phyloP scores from a whole-genome alignment of 2,888 invertebrate species.

The Germaria angustata region DNA sequence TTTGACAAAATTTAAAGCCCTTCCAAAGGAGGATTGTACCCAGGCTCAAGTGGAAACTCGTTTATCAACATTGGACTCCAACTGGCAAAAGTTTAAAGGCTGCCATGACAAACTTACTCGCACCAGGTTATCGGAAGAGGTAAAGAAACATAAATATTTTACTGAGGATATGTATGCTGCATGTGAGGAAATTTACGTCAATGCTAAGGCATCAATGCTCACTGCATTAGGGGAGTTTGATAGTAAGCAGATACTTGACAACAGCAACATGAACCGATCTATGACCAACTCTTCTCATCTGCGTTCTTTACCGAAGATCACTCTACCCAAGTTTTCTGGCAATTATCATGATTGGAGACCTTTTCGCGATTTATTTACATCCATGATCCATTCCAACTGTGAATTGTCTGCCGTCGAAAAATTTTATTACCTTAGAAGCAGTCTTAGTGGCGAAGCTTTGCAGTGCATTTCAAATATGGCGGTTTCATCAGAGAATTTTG shows the following conservation, averaged over 20 bases:
- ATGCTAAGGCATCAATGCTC: conserved; percentile 10
- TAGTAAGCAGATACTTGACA: not conserved
- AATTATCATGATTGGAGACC: conserved; percentile 41
- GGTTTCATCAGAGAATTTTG: conserved; percentile 21
- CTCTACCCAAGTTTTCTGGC: conserved; percentile 20
- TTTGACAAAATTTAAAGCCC: not conserved
- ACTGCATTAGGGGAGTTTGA: conserved; percentile 1
- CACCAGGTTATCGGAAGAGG: not conserved
- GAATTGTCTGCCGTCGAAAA: conserved; percentile 12
- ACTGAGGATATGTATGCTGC: not conserved
- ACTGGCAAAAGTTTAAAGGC: conserved; percentile 7
- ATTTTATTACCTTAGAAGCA: conserved; percentile 24
- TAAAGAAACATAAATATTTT: conserved; percentile 29
- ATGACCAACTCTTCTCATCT: not conserved
- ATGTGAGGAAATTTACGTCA: conserved; percentile 13
- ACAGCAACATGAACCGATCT: not conserved
- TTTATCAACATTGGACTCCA: not conserved
- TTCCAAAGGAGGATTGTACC: conserved; percentile 3
- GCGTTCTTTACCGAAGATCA: conserved; percentile 26
- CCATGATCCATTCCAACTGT: not conserved
- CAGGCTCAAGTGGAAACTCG: conserved; percentile 8
- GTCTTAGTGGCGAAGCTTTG: conserved; percentile 12
- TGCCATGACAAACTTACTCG: conserved; percentile 10
- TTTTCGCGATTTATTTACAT: conserved; percentile 32
- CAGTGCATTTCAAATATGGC: not conserved